These are phyloP conservation scores for Lasius platythorax DNA, from an alignment of 2,888 invertebrate species.

Conservation along the genomic window DNA sequence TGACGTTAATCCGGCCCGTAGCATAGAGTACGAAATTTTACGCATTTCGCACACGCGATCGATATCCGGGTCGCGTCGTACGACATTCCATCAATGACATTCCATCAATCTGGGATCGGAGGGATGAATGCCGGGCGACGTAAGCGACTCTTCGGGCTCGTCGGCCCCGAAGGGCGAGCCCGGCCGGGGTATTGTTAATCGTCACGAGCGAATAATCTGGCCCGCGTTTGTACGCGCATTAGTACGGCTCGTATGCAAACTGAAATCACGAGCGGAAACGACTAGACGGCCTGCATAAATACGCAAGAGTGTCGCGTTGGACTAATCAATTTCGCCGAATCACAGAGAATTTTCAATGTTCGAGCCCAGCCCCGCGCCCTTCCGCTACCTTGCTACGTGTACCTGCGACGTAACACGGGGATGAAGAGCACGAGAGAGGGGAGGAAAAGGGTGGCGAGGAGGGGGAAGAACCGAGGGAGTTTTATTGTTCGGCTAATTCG, in stretches of 20 bases:
- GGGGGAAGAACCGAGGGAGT: constrained; percentile 43
- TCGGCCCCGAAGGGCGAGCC: constrained; percentile 25
- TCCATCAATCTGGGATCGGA: constrained; percentile 41
- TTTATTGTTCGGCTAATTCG: constrained; percentile 69
- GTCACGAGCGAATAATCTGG: constrained; percentile 71
- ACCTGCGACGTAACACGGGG: constrained; percentile 14
- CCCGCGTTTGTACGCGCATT: constrained; percentile 63
- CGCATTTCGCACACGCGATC: constrained; percentile 41
- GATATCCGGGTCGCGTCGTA: constrained; percentile 32
- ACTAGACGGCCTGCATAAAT: constrained; percentile 81
- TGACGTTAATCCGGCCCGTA: constrained; percentile 1
- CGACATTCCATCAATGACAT: constrained; percentile 44
- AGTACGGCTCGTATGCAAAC: constrained; percentile 65
- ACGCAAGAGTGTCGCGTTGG: constrained; percentile 59
- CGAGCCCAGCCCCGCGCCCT: constrained; percentile 9
- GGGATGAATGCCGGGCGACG: constrained; percentile 27
- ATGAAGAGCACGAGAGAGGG: constrained; percentile 6
- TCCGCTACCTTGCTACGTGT: constrained; percentile 21
- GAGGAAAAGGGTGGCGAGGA: not conserved
- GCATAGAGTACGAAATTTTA: constrained; percentile 20
- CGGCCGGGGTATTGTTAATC: constrained; percentile 69
- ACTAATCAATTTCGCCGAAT: constrained; percentile 81
- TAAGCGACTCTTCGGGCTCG: constrained; percentile 43
- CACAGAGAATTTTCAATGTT: constrained; percentile 81
- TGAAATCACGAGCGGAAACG: constrained; percentile 78